Percentiles rank a stretch among this genome's conserved stretches.
Evolutionary conservation across 1,140 invertebrate genomes (phyloP).

Genomic region (Drosophila micromelanica): DNA sequence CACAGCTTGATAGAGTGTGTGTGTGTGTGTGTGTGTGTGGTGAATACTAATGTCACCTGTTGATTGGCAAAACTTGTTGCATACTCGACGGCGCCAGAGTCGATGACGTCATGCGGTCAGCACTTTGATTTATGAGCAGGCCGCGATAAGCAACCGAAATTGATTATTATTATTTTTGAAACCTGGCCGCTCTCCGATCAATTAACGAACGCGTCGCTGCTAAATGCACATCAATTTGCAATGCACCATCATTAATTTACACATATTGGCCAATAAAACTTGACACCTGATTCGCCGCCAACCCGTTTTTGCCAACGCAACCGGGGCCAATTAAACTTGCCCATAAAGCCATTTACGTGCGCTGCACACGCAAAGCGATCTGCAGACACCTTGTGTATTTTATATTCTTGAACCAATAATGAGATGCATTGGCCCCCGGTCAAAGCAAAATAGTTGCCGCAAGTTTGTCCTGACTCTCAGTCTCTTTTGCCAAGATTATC

Average conservation of each 20-base stretch:
- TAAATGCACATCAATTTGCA: slow-evolving; percentile 29
- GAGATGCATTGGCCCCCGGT: slow-evolving; percentile 9
- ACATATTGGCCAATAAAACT: slow-evolving; percentile 64
- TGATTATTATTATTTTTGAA: slow-evolving; percentile 22
- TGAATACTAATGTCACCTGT: slow-evolving; percentile 63
- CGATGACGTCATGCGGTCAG: slow-evolving; percentile 45
- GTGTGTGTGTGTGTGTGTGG: slow-evolving; percentile 51
- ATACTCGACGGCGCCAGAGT: slow-evolving; percentile 46
- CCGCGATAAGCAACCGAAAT: slow-evolving; percentile 13
- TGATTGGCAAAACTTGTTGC: slow-evolving; percentile 73
- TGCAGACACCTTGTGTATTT: not conserved
- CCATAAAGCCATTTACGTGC: slow-evolving; percentile 38
- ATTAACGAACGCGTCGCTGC: slow-evolving; percentile 12
- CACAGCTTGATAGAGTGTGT: slow-evolving; percentile 14
- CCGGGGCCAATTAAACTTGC: slow-evolving; percentile 44
- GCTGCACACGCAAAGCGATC: slow-evolving; percentile 48
- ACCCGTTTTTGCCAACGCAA: not conserved
- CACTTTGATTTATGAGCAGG: slow-evolving; percentile 40
- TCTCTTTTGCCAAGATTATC: too few relatives aligned
- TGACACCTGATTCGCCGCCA: slow-evolving; percentile 18
- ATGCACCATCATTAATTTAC: slow-evolving; percentile 55
- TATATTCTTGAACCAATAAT: slow-evolving; percentile 10
- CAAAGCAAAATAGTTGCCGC: not conserved
- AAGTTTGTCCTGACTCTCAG: not conserved
- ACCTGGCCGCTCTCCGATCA: slow-evolving; percentile 9